A percentile compares a stretch with the other conserved stretches of the same genome.
phyloP scores from a whole-genome alignment of 2,888 invertebrate species.

The Harpalus rufipes region DNA sequence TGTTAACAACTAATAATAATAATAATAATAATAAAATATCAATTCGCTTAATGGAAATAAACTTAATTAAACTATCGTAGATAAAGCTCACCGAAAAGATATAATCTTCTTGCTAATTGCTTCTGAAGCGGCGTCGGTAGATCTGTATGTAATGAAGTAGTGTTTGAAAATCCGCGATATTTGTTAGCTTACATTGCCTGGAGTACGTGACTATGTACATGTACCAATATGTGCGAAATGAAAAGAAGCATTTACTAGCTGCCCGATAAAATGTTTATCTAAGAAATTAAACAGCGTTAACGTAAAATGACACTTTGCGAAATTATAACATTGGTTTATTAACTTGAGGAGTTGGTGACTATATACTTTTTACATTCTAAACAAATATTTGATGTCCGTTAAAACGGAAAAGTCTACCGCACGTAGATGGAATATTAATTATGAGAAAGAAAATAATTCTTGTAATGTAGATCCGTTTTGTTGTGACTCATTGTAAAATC shows the following conservation, averaged over 20 bases:
- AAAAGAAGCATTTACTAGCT: slow-evolving; percentile 14
- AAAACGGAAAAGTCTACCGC: background rate
- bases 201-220: slow-evolving; percentile 63
- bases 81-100: slow-evolving; percentile 23
- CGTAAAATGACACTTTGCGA: slow-evolving; percentile 10
- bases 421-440: no score
- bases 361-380: background rate
- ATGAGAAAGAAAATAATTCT: no score
- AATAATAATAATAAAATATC: slow-evolving; percentile 26
- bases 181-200: slow-evolving; percentile 50
- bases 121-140: slow-evolving; percentile 4
- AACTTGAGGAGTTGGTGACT: background rate
- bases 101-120: slow-evolving; percentile 10
- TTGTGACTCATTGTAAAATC: no score
- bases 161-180: slow-evolving; percentile 56
- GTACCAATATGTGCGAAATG: slow-evolving; percentile 52
- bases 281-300: slow-evolving; percentile 17
- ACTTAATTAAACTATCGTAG: background rate
- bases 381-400: background rate
- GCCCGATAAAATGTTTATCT: slow-evolving; percentile 55
- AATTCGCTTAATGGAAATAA: background rate
- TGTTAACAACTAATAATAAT: background rate
- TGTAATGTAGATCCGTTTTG: no score
- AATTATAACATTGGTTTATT: background rate
- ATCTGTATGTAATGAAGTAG: slow-evolving; percentile 30